Base-by-base conservation (phyloP, 2,797 vertebrate species). In the Parauchenoglanis ngamensis region DNA sequence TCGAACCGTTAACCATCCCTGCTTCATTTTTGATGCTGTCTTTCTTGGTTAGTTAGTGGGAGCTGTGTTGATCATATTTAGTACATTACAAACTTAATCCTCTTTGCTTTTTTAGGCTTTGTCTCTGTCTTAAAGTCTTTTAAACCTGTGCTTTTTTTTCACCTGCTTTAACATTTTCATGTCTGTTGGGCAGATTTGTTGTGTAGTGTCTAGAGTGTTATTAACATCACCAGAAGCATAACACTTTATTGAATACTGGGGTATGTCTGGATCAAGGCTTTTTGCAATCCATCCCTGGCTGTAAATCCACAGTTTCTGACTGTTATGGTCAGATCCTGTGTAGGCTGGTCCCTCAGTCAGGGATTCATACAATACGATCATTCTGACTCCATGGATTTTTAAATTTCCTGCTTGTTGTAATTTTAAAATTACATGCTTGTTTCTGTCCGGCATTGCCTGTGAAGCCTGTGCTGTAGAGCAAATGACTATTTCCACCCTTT, bases 401-500 rank as follows among this genome's bases (percentile, higher is more conserved):
- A 67, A 67, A 40, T 15, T 46, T 57, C 25, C 68, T 35, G 19
- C 63, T 19, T 2, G 28, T 83, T 67, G 82, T 75, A 23, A 19
- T 57, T 15, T 76, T 28, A 52, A 72, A 13, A 12, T 28, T 19
- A 28, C 44, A 19, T 17, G 44, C 49, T 67, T 35, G 59, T 57
- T 57, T 7, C 23, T 88, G 5, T 83, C 73, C 35, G 63, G 44
- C 70, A 7, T 46, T 68, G 11, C 35, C 31, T 3, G 7, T 63
- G 49, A 46, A 25, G 23, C 46, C 28, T 59, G 7, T 40, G 61
- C 61, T 67, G 52, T 87, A 52, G 65, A 23, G 49, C 82, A n/a
- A 82, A 86, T 72, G 23, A 84, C 72, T 59, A 72, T 88, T 76
- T 46, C 44, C 17, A 68, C 49, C 21, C 28, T 75, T 95, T 63